Evolutionary conservation across 2,797 vertebrate genomes (phyloP).

Genomic region (Cryptoprocta ferox): DNA sequence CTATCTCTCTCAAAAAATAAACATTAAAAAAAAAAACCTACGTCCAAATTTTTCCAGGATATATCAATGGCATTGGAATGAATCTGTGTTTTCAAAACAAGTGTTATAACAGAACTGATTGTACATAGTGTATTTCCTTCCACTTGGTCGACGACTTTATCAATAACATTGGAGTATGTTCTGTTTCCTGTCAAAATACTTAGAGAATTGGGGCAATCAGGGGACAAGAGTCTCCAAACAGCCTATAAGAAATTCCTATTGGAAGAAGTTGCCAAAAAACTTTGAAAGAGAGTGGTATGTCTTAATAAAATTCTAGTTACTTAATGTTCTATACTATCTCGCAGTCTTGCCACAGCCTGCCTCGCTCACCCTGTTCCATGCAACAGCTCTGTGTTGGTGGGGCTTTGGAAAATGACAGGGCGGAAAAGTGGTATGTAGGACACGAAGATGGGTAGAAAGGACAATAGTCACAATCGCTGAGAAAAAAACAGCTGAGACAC

Average conservation of each 20-base stretch:
- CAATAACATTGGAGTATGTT: neutral
- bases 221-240: neutral
- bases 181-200: neutral
- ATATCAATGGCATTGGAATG: neutral
- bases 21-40: no score
- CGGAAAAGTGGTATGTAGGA: neutral
- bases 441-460: neutral
- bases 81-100: neutral
- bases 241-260: neutral
- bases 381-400: neutral
- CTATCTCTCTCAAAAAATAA: no score
- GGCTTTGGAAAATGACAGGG: neutral
- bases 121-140: neutral
- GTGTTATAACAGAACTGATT: neutral
- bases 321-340: neutral
- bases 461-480: neutral
- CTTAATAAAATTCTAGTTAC: neutral
- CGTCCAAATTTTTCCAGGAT: neutral
- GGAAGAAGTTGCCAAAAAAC: neutral
- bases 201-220: neutral
- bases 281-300: neutral
- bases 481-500: neutral
- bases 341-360: rapidly evolving
- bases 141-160: neutral
- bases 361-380: no score